phyloP scores from a whole-genome alignment of 1,140 invertebrate species.

The Cecropterus lyciades region DNA sequence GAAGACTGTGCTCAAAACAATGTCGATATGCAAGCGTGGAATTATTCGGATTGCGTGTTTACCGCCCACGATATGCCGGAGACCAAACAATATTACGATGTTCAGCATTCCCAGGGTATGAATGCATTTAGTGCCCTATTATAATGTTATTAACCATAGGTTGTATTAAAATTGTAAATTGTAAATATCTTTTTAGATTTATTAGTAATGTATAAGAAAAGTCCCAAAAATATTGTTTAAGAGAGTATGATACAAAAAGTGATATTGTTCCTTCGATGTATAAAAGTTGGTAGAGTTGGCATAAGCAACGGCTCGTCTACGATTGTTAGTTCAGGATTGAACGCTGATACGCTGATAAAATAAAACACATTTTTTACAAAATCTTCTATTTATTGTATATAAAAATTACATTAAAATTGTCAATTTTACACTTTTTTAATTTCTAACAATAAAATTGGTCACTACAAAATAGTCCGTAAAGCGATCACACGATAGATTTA shows the following conservation, averaged over 20 bases:
- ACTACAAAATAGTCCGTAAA: slow-evolving; percentile 82
- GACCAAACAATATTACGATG: slow-evolving; percentile 68
- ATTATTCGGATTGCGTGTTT: slow-evolving; percentile 67
- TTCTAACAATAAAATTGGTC: slow-evolving; percentile 82
- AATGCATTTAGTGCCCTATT: slow-evolving; percentile 67
- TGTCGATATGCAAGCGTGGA: slow-evolving; percentile 65
- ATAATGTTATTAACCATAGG: slow-evolving; percentile 58
- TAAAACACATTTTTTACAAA: slow-evolving; percentile 74
- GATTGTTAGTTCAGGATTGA: slow-evolving; percentile 38
- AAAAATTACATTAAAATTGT: slow-evolving; percentile 84
- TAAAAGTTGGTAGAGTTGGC: slow-evolving; percentile 10
- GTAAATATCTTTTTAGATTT: slow-evolving; percentile 50
- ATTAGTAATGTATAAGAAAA: slow-evolving; percentile 21
- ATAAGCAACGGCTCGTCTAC: background rate
- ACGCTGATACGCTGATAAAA: slow-evolving; percentile 43
- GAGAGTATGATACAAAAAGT: slow-evolving; percentile 32
- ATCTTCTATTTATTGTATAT: slow-evolving; percentile 83
- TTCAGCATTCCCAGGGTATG: slow-evolving; percentile 58
- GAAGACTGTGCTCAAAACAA: slow-evolving; percentile 64
- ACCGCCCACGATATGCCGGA: slow-evolving; percentile 52
- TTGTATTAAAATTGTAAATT: slow-evolving; percentile 56
- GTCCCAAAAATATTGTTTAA: slow-evolving; percentile 36
- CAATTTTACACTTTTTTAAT: slow-evolving; percentile 78
- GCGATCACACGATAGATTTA: slow-evolving; percentile 73
- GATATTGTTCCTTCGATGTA: slow-evolving; percentile 35